Evolutionary conservation across 2,888 invertebrate species (phyloP).

Genomic region (Byasa hedistus): DNA sequence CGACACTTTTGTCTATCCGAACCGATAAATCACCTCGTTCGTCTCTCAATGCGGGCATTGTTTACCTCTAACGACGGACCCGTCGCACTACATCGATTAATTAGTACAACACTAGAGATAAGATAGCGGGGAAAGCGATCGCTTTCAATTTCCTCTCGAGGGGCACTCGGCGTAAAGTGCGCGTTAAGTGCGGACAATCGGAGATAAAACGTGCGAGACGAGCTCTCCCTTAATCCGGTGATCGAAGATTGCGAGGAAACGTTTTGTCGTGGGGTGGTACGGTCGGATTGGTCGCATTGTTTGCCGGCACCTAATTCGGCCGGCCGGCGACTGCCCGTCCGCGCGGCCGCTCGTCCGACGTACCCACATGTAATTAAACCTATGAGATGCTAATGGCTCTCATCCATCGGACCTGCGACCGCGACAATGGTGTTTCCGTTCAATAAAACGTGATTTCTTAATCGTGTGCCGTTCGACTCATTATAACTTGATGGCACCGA

Average conservation of each 20-base stretch:
- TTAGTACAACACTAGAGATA: conserved; percentile 78
- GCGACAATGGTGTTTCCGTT: conserved; percentile 48
- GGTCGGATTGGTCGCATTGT: conserved; percentile 68
- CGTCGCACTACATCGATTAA: conserved; percentile 74
- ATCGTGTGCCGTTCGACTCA: conserved; percentile 27
- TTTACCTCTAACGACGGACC: conserved; percentile 72
- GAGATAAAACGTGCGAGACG: conserved; percentile 79
- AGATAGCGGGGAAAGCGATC: conserved; percentile 78
- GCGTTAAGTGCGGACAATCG: conserved; percentile 80
- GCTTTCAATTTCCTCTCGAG: conserved; percentile 79
- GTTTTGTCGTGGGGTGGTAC: conserved; percentile 78
- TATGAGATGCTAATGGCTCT: conserved; percentile 66
- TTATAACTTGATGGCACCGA: conserved; percentile 28
- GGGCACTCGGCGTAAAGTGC: conserved; percentile 78
- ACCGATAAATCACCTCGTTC: conserved; percentile 74
- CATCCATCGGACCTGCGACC: conserved; percentile 53
- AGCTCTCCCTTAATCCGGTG: conserved; percentile 78
- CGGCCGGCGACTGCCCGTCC: conserved; percentile 60
- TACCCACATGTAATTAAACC: conserved; percentile 71
- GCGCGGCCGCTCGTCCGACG: conserved; percentile 59
- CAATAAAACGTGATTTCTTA: conserved; percentile 31
- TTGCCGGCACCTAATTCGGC: conserved; percentile 73
- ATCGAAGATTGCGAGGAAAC: conserved; percentile 80
- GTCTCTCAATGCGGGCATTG: conserved; percentile 68
- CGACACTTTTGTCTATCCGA: conserved; percentile 78